These are phyloP conservation scores for Liparis tanakae DNA, from an alignment of 2,797 vertebrate species.

Conservation along the genomic window DNA sequence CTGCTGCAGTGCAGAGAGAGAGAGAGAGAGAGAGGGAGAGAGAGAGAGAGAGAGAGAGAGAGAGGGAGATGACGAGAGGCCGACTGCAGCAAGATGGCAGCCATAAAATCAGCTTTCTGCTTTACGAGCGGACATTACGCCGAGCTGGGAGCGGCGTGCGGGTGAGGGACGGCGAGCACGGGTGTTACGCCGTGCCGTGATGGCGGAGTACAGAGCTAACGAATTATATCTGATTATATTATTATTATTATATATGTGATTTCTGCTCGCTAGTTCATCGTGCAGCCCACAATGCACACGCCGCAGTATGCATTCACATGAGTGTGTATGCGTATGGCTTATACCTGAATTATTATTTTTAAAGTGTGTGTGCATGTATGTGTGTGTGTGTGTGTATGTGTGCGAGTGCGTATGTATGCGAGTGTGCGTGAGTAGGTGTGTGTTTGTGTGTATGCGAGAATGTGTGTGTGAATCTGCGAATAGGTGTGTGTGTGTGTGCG, in stretches of 20 bases:
- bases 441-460: no score
- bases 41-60: no score
- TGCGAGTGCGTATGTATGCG: no score
- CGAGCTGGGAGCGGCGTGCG: conserved; percentile 11
- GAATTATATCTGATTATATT: conserved; percentile 14
- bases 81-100: conserved; percentile 43
- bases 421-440: no score
- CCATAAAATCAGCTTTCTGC: conserved; percentile 48
- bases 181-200: neutral
- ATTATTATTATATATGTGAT: no score
- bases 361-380: no score
- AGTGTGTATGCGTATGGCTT: no score
- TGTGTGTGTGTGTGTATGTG: no score
- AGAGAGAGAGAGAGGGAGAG: no score
- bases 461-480: no score
- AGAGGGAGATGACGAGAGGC: conserved; percentile 30
- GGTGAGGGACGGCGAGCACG: conserved; percentile 11
- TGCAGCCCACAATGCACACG: neutral
- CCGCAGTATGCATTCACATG: neutral
- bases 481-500: no score
- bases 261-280: neutral
- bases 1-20: conserved; percentile 59
- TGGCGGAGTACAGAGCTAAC: conserved; percentile 13
- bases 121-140: conserved; percentile 39
- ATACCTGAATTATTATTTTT: no score